These are phyloP conservation scores for Xyrichtys novacula DNA, from an alignment of 2,797 vertebrate species.

Conservation along the genomic window DNA sequence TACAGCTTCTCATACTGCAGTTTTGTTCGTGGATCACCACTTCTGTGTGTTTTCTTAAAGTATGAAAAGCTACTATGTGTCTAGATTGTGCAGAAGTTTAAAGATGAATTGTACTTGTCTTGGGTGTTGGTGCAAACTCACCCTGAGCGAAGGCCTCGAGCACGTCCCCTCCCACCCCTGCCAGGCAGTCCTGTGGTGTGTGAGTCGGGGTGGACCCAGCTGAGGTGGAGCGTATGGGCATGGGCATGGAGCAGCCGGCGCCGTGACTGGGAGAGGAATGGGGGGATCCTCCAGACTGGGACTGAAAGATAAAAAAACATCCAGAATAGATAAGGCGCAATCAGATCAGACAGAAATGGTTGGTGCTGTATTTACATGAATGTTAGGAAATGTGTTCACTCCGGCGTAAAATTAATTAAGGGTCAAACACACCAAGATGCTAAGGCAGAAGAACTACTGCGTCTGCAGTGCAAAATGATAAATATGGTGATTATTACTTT, in stretches of 20 bases:
- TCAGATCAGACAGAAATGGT: neutral
- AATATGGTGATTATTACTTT: too few species aligned
- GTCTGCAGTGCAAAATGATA: too few species aligned
- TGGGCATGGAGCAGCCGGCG: conserved; percentile 91
- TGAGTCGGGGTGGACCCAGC: conserved; percentile 96
- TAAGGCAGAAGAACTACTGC: too few species aligned
- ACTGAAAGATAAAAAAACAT: conserved; percentile 74
- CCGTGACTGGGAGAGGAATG: conserved; percentile 94
- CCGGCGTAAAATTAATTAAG: too few species aligned
- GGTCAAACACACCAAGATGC: too few species aligned
- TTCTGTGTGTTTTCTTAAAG: too few species aligned
- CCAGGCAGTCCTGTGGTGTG: conserved; percentile 89
- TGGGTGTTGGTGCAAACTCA: conserved; percentile 66
- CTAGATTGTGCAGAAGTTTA: neutral
- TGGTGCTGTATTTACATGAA: too few species aligned
- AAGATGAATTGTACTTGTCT: neutral
- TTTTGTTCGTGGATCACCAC: too few species aligned
- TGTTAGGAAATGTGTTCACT: too few species aligned
- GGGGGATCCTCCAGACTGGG: conserved; percentile 91
- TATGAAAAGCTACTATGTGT: too few species aligned
- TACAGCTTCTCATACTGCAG: neutral
- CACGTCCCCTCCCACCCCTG: conserved; percentile 90
- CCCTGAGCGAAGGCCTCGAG: conserved; percentile 95
- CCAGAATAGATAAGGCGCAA: neutral
- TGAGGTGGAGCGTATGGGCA: conserved; percentile 93